Evolutionary conservation across 2,113 vertebrate species (phyloP).

Genomic region (Lanius collurio): DNA sequence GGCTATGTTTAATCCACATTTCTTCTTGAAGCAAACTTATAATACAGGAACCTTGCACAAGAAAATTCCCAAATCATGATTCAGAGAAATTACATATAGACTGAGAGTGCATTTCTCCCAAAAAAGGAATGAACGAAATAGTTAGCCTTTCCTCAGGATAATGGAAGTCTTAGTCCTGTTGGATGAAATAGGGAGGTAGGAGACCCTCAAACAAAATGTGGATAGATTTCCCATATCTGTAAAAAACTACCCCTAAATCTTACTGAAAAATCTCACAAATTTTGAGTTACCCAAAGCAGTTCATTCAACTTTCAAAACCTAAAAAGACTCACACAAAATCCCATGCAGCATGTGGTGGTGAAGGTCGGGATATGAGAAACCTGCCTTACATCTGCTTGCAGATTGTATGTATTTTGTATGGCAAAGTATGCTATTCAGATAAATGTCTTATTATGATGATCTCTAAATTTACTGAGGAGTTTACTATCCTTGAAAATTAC

Average conservation of each 20-base stretch:
- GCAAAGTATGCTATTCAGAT: not conserved
- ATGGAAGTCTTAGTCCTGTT: not conserved
- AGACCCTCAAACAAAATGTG: not conserved
- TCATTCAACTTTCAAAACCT: not conserved
- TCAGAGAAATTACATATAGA: not conserved
- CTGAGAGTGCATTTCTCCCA: not conserved
- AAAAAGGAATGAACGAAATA: not conserved
- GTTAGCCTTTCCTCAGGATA: not conserved
- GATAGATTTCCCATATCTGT: not conserved
- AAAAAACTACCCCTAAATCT: not conserved
- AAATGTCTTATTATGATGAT: not conserved
- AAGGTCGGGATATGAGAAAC: not conserved
- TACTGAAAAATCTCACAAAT: not conserved
- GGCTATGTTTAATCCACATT: not conserved
- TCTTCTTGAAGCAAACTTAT: not conserved
- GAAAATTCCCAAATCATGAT: not conserved
- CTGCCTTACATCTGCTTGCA: not conserved
- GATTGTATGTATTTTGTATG: not conserved
- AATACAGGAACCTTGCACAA: not conserved
- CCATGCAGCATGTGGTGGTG: rapidly evolving
- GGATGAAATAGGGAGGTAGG: not conserved
- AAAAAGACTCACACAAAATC: not conserved
- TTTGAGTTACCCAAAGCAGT: not conserved
- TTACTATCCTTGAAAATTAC: not conserved
- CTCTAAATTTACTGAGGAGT: not conserved